phyloP scores from a whole-genome alignment of 2,888 invertebrate species.

The Ectemnius continuus region DNA sequence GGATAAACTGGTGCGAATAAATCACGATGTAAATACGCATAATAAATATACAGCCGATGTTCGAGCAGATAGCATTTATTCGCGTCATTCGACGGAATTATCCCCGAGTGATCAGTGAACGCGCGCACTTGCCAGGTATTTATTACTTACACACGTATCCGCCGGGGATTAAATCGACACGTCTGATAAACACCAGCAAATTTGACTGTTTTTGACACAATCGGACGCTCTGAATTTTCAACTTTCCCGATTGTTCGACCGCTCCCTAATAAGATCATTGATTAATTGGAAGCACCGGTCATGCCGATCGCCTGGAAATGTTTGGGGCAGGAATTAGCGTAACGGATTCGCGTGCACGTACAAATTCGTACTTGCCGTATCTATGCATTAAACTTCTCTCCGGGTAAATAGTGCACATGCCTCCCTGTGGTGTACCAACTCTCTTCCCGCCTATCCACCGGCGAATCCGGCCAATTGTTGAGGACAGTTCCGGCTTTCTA shows the following conservation, averaged over 20 bases:
- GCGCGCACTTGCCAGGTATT: background rate
- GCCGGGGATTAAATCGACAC: background rate
- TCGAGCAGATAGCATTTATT: conserved; percentile 15
- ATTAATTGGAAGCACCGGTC: conserved; percentile 19
- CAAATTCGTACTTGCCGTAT: conserved; percentile 40
- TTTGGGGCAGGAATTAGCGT: conserved; percentile 47
- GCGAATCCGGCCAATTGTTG: background rate
- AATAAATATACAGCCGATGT: background rate
- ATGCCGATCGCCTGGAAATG: conserved; percentile 25
- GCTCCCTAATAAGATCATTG: conserved; percentile 21
- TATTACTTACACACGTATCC: background rate
- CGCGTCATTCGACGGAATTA: conserved; percentile 4
- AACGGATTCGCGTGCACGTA: conserved; percentile 12
- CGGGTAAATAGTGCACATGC: conserved; percentile 34
- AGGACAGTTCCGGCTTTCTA: conserved; percentile 1
- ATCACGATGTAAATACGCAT: background rate
- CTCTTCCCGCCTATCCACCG: conserved; percentile 19
- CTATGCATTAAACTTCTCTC: conserved; percentile 42
- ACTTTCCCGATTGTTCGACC: too few species aligned
- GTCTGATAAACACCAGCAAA: background rate
- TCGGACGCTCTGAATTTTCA: too few species aligned
- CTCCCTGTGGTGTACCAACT: conserved; percentile 10
- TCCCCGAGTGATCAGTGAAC: conserved; percentile 1
- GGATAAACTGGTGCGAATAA: background rate
- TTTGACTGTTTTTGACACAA: too few species aligned